phyloP scores from a whole-genome alignment of 2,888 invertebrate species.

The Clitarchus hookeri region DNA sequence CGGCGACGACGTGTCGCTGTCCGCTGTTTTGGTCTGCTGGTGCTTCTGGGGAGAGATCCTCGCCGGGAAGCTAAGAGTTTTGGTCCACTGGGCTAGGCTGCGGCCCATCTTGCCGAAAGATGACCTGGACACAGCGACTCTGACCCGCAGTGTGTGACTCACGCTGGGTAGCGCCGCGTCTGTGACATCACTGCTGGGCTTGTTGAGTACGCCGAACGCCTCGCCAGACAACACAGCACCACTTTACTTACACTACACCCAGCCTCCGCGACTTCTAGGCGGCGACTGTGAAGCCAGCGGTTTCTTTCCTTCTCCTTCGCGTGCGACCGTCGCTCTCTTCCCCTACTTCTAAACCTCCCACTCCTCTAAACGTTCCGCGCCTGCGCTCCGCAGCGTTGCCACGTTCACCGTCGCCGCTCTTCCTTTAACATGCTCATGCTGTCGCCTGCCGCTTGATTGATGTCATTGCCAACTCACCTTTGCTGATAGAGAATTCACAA shows the following conservation, averaged over 20 bases:
- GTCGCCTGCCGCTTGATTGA: too few relatives aligned
- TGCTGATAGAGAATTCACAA: too few relatives aligned
- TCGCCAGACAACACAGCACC: too few relatives aligned
- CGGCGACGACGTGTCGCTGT: conserved; percentile 67
- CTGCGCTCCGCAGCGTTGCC: too few relatives aligned
- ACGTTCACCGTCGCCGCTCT: too few relatives aligned
- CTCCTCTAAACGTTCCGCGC: not conserved
- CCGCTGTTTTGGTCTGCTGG: conserved; percentile 57
- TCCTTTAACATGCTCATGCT: too few relatives aligned
- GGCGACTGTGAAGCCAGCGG: too few relatives aligned
- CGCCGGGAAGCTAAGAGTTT: conserved; percentile 87
- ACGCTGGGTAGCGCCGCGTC: not conserved
- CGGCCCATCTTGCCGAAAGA: conserved; percentile 72
- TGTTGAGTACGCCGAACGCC: too few relatives aligned
- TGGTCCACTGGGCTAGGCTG: conserved; percentile 88
- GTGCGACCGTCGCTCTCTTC: not conserved
- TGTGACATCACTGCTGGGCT: not conserved
- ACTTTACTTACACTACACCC: too few relatives aligned
- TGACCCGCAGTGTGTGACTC: not conserved
- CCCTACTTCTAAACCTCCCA: not conserved
- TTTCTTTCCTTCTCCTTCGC: too few relatives aligned
- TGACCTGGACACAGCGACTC: not conserved
- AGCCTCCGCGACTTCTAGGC: too few relatives aligned
- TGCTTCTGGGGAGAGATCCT: conserved; percentile 77
- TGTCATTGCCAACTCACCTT: too few relatives aligned